Base-by-base conservation (phyloP, 2,888 invertebrate species). In the Alentia gelatinosa region DNA sequence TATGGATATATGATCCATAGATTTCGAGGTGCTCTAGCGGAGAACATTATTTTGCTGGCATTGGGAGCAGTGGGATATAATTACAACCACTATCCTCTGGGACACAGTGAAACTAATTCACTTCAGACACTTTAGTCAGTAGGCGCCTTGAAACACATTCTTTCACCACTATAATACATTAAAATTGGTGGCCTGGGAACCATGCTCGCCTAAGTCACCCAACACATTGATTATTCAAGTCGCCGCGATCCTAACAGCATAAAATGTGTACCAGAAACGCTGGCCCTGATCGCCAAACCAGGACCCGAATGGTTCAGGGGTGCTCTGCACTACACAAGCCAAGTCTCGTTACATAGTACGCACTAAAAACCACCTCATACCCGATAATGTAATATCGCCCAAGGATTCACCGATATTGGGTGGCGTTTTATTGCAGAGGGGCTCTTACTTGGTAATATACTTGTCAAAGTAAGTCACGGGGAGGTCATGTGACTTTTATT, bases 391-490 rank as follows among this genome's bases (percentile, higher is more conserved):
- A 56, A 56, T 56, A 56, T n/a, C 56, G n/a, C 56, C 19, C 56
- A 56, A 12, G 68, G 30, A 68, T 68, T 68, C 68, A 68, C 7
- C 37, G n/a, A 33, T 79, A 79, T 79, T 79, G 79, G 79, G 30
- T 1, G 30, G 5, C 1, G 35, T 79, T 35, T 35, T 39, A 79
- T 79, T 39, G 23, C 79, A 35, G 12, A 19, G 15, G 35, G 37
- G 15, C 39, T 12, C n/a, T n/a, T 39, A 5, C 23, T 35, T 37
- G 35, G 79, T 79, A 79, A 79, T 35, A 39, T 79, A 79, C 1
- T 79, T 79, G 79, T 79, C 79, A 15, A 39, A 79, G 39, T 79
- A 79, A 79, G 79, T 79, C 79, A 79, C n/a, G 23, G 15, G 39
- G 26, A 12, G 0, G 7, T 9, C 79, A 19, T n/a, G 35, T 79